Evolutionary conservation across 2,888 invertebrate genomes (phyloP), one percentile per base, ranked within the genome.

Genomic region (Petrolisthes cinctipes): DNA sequence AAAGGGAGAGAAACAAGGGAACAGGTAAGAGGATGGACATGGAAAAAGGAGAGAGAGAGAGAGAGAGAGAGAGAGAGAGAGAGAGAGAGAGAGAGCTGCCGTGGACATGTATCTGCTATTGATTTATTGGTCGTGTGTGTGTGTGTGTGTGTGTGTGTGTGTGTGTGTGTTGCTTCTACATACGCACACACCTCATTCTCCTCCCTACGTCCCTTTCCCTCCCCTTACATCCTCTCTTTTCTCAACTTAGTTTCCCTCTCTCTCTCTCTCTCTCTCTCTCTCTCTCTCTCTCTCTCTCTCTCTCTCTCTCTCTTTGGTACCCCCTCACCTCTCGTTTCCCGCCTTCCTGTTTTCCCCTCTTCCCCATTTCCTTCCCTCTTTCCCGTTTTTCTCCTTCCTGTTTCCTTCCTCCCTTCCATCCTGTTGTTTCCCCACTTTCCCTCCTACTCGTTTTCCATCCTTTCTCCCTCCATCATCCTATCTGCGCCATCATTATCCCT

Each of bases 61-160:
- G 61, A 61, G 61, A 61, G 37, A 37, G 53, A 53, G 73, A 68
- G 56, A 71, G 83, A 53, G 54, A 20, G 53, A 37, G 68, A n/a
- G 73, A 11, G 71, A 71, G 71, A 71, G 71, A 71, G 71, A 71
- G 71, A 71, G 71, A 71, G 71, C 20, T 71, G 71, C 54, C n/a
- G 78, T 78, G 78, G 51, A 78, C 78, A 78, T 78, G 78, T 78
- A 71, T 71, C 71, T 71, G 71, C 53, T 78, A 53, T 78, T 78
- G 53, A 78, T 53, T 78, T 78, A 53, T 78, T 78, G 78, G 78
- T 53, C 54, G 78, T 78, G 78, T 78, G 78, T 78, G 78, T 78
- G 51, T 78, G 78, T 78, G 78, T 78, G 51, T 78, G 78, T 78
- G 78, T 78, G 5, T 78, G 78, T 78, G 78, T 78, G 78, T 78